phyloP scores from a whole-genome alignment of 2,888 invertebrate species.

The Phlogophora meticulosa region DNA sequence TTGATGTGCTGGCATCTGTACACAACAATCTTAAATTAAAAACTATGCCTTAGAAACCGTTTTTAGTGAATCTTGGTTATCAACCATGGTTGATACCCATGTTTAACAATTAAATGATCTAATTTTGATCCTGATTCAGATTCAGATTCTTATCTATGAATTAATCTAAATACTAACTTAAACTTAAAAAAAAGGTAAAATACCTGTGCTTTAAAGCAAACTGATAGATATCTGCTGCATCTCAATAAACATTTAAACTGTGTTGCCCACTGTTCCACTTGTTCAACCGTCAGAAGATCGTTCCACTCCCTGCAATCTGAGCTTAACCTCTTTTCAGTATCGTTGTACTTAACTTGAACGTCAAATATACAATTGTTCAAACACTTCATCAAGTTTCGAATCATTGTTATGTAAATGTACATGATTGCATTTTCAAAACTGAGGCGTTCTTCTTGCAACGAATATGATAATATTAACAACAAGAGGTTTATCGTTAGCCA shows the following conservation, averaged over 20 bases:
- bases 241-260: constrained; percentile 24
- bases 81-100: no score
- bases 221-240: constrained; percentile 26
- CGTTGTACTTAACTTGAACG: constrained; percentile 3
- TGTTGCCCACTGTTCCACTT: constrained; percentile 8
- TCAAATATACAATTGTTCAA: constrained; percentile 13
- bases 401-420: constrained; percentile 12
- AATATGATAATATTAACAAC: neutral
- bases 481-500: neutral
- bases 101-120: no score
- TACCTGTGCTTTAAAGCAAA: constrained; percentile 29
- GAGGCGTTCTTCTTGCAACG: constrained; percentile 3
- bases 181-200: no score
- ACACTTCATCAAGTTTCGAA: constrained; percentile 10
- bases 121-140: no score
- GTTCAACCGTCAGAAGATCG: neutral
- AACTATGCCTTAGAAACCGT: no score
- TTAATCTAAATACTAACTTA: no score
- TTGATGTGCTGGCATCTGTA: no score
- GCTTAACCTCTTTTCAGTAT: neutral
- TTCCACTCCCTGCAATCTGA: neutral
- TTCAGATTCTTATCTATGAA: no score
- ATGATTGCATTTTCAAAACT: constrained; percentile 16
- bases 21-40: no score
- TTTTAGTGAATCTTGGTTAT: no score